Conservation (phyloP, 2,113 vertebrate species). For the Syngnathoides biaculeatus region DNA sequence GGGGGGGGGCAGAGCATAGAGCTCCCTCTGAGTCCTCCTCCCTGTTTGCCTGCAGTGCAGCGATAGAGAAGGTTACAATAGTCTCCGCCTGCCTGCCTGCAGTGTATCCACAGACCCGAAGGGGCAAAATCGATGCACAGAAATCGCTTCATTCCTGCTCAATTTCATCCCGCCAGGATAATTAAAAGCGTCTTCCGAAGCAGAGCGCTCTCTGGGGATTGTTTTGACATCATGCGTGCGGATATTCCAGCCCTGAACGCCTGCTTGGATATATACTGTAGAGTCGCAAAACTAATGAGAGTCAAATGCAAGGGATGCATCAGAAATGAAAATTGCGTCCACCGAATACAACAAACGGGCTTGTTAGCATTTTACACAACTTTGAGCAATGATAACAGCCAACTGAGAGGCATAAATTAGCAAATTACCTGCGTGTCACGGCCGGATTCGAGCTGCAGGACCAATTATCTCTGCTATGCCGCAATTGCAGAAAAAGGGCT, state of each 20-base stretch:
- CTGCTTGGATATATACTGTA: background rate
- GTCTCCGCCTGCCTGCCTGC: slow-evolving; percentile 33
- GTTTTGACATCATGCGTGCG: slow-evolving; percentile 4
- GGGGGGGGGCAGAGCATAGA: background rate
- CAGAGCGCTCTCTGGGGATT: background rate
- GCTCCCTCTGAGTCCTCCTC: background rate
- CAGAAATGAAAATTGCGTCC: background rate
- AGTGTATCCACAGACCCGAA: slow-evolving; percentile 23
- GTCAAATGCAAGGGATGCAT: background rate
- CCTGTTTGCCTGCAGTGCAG: slow-evolving; percentile 48
- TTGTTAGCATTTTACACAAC: slow-evolving; percentile 14
- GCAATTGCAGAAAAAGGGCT: slow-evolving; percentile 50
- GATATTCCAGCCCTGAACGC: background rate
- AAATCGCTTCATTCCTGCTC: slow-evolving; percentile 68
- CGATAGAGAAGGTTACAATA: slow-evolving; percentile 36
- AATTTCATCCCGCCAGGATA: slow-evolving; percentile 64
- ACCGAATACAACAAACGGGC: slow-evolving; percentile 18
- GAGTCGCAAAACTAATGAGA: background rate
- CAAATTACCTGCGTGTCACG: slow-evolving; percentile 64
- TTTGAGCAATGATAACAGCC: slow-evolving; percentile 36
- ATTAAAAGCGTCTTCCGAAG: slow-evolving; percentile 64
- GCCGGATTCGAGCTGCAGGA: slow-evolving; percentile 51
- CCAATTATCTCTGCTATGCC: slow-evolving; percentile 69
- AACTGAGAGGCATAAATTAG: slow-evolving; percentile 58
- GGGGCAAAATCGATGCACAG: slow-evolving; percentile 60